Percentiles rank a stretch among this genome's conserved stretches.
Evolutionary conservation across 2,888 invertebrate genomes (phyloP).

Genomic region (Apotomis turbidana): DNA sequence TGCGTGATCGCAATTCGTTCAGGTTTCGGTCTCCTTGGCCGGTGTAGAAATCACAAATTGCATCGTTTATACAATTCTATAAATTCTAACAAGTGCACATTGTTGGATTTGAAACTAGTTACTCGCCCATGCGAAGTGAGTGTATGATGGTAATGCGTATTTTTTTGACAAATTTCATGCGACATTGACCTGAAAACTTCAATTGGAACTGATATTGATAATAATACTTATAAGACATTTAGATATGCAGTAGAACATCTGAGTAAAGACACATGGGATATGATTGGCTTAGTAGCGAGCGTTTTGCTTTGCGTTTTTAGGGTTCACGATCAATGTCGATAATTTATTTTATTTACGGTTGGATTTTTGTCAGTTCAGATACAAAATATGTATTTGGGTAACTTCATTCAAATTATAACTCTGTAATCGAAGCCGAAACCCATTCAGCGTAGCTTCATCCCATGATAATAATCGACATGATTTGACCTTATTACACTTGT

Average conservation of each 20-base stretch:
- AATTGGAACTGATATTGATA: background rate
- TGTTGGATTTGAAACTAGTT: constrained; percentile 6
- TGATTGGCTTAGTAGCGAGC: too few species aligned
- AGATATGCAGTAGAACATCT: too few species aligned
- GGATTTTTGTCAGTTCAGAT: too few species aligned
- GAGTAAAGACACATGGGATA: too few species aligned
- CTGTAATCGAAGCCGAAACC: too few species aligned
- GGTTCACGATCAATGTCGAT: too few species aligned
- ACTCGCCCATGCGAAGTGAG: constrained; percentile 12
- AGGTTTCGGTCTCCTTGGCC: constrained; percentile 35
- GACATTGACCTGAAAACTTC: constrained; percentile 29
- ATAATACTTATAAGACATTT: background rate
- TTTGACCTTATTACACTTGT: background rate
- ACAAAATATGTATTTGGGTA: too few species aligned
- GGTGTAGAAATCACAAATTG: constrained; percentile 41
- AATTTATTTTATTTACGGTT: too few species aligned
- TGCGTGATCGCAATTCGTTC: constrained; percentile 41
- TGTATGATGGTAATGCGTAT: constrained; percentile 2
- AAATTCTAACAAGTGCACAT: constrained; percentile 28
- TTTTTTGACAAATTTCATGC: constrained; percentile 14
- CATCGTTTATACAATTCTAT: constrained; percentile 34
- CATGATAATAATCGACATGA: too few species aligned
- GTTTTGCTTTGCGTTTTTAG: too few species aligned
- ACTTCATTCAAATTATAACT: too few species aligned
- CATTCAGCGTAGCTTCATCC: too few species aligned